A percentile compares a stretch with the other conserved stretches of the same genome.
Evolutionary conservation across 2,113 vertebrate genomes (phyloP).

Genomic region (Rhinolophus ferrumequinum): DNA sequence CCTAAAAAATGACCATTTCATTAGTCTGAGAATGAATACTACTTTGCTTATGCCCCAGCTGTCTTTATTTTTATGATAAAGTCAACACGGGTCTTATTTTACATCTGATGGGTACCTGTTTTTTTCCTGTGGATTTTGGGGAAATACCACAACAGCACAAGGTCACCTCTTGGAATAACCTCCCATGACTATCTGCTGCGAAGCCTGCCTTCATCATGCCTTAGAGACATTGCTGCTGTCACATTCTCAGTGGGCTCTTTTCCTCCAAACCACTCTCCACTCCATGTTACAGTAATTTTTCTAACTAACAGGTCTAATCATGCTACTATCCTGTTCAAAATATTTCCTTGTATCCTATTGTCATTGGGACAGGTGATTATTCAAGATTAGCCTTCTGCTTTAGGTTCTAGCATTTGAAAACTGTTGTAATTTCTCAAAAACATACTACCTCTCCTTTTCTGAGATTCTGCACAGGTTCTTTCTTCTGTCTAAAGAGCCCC

Average conservation of each 20-base stretch:
- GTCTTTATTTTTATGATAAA: not conserved
- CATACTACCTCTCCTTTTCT: not conserved
- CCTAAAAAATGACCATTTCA: not conserved
- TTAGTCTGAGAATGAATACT: not conserved
- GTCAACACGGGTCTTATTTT: not conserved
- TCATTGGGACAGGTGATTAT: not conserved
- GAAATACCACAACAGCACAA: not conserved
- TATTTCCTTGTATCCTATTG: not conserved
- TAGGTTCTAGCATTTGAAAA: not conserved
- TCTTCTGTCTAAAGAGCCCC: not conserved
- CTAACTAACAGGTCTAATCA: not conserved
- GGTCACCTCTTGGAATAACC: not conserved
- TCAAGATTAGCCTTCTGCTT: not conserved
- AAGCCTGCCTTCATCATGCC: not conserved
- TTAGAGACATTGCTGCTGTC: not conserved
- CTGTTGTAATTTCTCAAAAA: not conserved
- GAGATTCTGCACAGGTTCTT: not conserved
- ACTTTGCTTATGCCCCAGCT: not conserved
- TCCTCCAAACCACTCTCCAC: not conserved
- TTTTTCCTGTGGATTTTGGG: not conserved
- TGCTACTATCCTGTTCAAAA: accelerated
- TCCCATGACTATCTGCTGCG: no score
- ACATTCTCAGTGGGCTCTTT: not conserved
- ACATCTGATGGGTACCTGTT: not conserved
- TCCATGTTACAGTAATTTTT: not conserved